phyloP scores from a whole-genome alignment of 2,113 vertebrate genomes.

The Platichthys stellatus region DNA sequence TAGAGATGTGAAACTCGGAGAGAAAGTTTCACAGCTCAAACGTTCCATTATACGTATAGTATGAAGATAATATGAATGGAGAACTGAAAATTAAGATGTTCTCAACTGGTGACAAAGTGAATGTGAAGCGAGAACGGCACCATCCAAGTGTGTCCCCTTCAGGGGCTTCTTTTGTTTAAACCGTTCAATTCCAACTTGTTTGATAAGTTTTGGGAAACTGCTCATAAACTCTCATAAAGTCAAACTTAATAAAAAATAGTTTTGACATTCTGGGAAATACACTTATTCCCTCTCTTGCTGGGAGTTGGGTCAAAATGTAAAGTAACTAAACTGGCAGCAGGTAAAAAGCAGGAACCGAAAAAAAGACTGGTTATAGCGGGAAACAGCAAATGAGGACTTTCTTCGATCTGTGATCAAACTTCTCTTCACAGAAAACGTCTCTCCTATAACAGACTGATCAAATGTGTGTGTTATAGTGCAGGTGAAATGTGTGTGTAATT shows the following conservation, averaged over 20 bases:
- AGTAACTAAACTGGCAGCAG: background rate
- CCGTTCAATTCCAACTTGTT: slow-evolving; percentile 8
- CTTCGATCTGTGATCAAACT: background rate
- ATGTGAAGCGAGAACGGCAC: background rate
- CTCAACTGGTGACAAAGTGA: background rate
- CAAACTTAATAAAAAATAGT: slow-evolving; percentile 19
- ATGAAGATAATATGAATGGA: background rate
- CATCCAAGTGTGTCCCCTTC: background rate
- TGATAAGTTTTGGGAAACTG: slow-evolving; percentile 5
- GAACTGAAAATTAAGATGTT: slow-evolving; percentile 21
- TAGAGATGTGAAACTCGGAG: slow-evolving; percentile 8
- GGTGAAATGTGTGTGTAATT: no score
- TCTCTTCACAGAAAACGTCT: no score
- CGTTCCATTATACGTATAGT: background rate
- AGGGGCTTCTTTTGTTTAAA: background rate
- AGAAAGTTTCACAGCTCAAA: slow-evolving; percentile 22
- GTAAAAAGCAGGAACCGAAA: background rate
- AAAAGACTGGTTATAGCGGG: background rate
- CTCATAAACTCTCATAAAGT: slow-evolving; percentile 25
- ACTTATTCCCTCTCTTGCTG: background rate
- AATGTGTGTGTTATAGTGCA: no score
- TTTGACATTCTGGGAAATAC: background rate
- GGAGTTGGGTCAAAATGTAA: background rate
- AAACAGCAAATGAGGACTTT: background rate
- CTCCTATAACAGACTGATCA: no score